A percentile compares a stretch with the other conserved stretches of the same genome.
phyloP scores from a whole-genome alignment of 2,113 vertebrate species.

The Solenodon paradoxus region DNA sequence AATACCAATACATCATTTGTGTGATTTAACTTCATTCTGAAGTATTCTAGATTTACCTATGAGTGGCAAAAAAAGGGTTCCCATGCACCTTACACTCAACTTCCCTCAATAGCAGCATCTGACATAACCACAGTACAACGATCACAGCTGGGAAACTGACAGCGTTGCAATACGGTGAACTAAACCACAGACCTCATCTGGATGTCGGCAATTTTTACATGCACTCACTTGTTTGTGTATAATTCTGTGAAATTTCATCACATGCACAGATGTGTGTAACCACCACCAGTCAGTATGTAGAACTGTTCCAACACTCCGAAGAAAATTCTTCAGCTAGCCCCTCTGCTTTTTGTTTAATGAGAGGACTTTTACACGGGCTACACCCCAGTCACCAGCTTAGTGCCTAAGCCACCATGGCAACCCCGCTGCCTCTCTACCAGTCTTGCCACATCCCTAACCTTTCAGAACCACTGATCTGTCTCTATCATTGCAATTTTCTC shows the following conservation, averaged over 20 bases:
- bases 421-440: not conserved
- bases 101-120: not conserved
- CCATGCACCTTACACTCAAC: not conserved
- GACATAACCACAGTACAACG: not conserved
- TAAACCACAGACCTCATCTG: not conserved
- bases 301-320: not conserved
- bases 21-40: conserved; percentile 17
- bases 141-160: not conserved
- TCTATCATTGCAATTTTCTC: not conserved
- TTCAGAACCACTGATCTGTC: not conserved
- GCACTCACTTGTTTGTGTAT: not conserved
- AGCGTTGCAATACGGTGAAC: not conserved
- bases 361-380: too few species aligned
- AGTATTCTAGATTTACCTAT: not conserved
- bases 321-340: not conserved
- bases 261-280: not conserved
- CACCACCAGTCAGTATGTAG: not conserved
- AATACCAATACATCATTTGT: conserved; percentile 3
- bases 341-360: too few species aligned
- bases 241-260: too few species aligned
- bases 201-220: not conserved
- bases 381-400: too few species aligned
- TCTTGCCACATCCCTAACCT: not conserved
- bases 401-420: too few species aligned
- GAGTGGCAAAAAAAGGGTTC: not conserved